Evolutionary conservation across 2,888 invertebrate species (phyloP).

Genomic region (Thymelicus sylvestris): DNA sequence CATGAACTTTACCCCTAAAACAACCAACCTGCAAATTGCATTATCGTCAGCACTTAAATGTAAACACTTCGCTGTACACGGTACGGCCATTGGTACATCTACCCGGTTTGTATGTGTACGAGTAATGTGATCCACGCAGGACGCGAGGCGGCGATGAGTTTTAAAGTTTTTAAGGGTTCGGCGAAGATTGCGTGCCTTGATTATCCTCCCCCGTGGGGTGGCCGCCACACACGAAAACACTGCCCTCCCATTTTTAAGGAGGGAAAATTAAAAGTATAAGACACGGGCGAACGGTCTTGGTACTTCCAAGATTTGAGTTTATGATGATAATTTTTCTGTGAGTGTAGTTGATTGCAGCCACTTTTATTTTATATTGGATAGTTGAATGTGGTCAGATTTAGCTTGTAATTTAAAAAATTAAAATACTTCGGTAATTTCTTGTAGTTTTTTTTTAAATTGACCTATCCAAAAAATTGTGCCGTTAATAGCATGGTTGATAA

Average conservation of each 20-base stretch:
- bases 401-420: no score
- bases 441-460: no score
- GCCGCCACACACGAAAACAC: constrained; percentile 67
- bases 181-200: constrained; percentile 88
- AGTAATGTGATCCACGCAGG: constrained; percentile 47
- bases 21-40: no score
- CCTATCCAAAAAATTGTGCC: no score
- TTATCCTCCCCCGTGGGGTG: constrained; percentile 72
- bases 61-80: no score
- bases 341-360: no score
- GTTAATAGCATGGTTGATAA: no score
- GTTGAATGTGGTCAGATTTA: background rate
- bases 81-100: background rate
- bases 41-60: no score
- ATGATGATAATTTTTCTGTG: background rate
- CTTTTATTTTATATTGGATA: no score
- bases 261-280: constrained; percentile 83
- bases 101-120: constrained; percentile 35
- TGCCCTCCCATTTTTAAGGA: constrained; percentile 83
- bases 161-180: constrained; percentile 87
- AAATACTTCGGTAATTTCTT: no score
- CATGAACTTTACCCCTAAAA: no score
- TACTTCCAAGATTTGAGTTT: constrained; percentile 63
- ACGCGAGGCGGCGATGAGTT: constrained; percentile 80
- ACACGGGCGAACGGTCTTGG: constrained; percentile 57